Base-by-base conservation (phyloP, 2,888 invertebrate species). In the Esperia sulphurella region DNA sequence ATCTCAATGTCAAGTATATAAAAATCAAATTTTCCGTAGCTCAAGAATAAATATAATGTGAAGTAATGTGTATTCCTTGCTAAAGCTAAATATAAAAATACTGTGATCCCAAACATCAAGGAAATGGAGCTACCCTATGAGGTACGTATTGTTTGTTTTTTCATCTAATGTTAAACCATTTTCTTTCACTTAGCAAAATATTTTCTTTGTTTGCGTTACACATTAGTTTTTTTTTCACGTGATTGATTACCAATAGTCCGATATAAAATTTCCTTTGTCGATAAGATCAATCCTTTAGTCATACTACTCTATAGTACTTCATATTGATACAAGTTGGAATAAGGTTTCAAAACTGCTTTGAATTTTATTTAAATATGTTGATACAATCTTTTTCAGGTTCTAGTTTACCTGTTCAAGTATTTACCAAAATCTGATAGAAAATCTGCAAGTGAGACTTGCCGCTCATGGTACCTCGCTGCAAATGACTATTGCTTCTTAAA, bases 401-500 rank as follows among this genome's bases (percentile, higher is more conserved):
- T 94, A 56, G 89, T 93, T 49, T 90, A 92, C 58, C 89, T 94
- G 54, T 92, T 93, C 68, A 91, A 92, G 57, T 92, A 91, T 73
- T 75, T 94, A 57, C 89, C 92, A 35, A 91, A 92, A 58, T 88
- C 93, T 1, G 95, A 95, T 68, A 83, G 93, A 58, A 91, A 92
- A 71, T 84, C 91, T 41, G 93, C 93, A 35, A 92, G 93, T 57
- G 85, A 92, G 57, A 93, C 93, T 21, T 93, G 93, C 68, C 88
- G 77, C 13, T 80, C 90, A 0, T 95, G 95, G 94, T 92, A 93
- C 55, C 89, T 92, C 52, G 94, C 94, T 10, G 91, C 93, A 6
- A 91, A 92, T 61, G 92, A 93, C 62, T 87, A 91, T 53, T 90
- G 91, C 52, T 90, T 92, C 59, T 72, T 90, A 50, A 91, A 91